Evolutionary conservation across 2,797 vertebrate genomes (phyloP).

Genomic region (Bovichtus variegatus): DNA sequence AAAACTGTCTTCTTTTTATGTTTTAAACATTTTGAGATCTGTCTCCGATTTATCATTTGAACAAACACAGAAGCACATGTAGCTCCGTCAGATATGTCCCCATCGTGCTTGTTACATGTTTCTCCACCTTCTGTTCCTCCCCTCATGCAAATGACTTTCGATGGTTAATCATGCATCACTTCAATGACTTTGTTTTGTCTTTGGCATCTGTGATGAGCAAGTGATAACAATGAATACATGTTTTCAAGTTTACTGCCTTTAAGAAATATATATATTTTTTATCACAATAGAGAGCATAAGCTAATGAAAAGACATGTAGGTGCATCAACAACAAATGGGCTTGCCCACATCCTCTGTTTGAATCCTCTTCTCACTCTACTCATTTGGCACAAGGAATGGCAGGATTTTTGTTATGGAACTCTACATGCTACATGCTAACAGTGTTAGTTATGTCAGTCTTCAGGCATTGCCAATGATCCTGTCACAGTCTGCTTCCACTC

Average conservation of each 20-base stretch:
- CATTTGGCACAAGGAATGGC: not conserved
- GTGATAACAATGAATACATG: not conserved
- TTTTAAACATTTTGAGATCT: not conserved
- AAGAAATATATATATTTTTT: no score
- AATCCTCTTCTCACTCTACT: not conserved
- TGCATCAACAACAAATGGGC: no score
- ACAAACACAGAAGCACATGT: not conserved
- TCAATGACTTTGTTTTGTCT: slow-evolving; percentile 17
- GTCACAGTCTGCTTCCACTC: no score
- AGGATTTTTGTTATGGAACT: not conserved
- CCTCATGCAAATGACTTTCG: slow-evolving; percentile 4
- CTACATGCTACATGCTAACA: no score
- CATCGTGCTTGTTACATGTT: no score
- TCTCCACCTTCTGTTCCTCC: not conserved
- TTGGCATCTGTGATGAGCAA: slow-evolving; percentile 1
- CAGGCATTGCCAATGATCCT: not conserved
- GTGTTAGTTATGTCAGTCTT: not conserved
- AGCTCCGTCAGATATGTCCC: not conserved
- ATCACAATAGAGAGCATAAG: no score
- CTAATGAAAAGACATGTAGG: no score
- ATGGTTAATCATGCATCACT: slow-evolving; percentile 5
- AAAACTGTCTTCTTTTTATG: not conserved
- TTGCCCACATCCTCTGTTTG: no score
- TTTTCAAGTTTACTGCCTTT: slow-evolving; percentile 8
- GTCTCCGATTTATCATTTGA: not conserved